Evolutionary conservation across 2,888 invertebrate species (phyloP).

Genomic region (Caenorhabditis sp.): DNA sequence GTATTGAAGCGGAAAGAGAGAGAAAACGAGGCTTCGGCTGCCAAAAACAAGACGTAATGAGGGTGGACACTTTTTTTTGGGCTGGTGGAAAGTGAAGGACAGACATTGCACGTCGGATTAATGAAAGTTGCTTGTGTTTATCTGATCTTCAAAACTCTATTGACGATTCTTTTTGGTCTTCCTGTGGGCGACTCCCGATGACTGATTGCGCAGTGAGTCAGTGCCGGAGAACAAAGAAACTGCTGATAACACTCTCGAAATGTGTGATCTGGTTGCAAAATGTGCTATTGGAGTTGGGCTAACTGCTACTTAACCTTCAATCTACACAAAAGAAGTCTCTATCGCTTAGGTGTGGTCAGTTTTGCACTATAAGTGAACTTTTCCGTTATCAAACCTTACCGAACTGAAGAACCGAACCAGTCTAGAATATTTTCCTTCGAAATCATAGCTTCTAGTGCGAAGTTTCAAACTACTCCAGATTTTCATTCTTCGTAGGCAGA

Average conservation of each 20-base stretch:
- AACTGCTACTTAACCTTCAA: no score
- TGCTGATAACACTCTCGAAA: slow-evolving; percentile 37
- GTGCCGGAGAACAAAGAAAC: slow-evolving; percentile 7
- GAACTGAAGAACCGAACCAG: slow-evolving; percentile 30
- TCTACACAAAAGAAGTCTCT: no score
- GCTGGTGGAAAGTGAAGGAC: slow-evolving; percentile 24
- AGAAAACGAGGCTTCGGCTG: slow-evolving; percentile 35
- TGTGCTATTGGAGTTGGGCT: no score
- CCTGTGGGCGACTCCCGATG: slow-evolving; percentile 11
- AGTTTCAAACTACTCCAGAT: slow-evolving; percentile 34
- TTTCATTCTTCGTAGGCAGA: slow-evolving; percentile 27
- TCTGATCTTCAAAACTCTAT: slow-evolving; percentile 29
- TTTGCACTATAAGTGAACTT: no score
- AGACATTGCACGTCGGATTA: slow-evolving; percentile 10
- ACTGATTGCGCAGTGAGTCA: slow-evolving; percentile 46
- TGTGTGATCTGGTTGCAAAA: no score
- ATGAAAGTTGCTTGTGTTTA: slow-evolving; percentile 1
- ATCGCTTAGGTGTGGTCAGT: no score
- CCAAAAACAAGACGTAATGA: slow-evolving; percentile 54
- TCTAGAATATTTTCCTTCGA: slow-evolving; percentile 26
- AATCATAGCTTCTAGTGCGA: slow-evolving; percentile 34
- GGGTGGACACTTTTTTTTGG: slow-evolving; percentile 34
- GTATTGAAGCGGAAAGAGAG: slow-evolving; percentile 44
- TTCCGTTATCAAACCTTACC: no score
- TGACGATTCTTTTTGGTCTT: neutral